Base-by-base conservation (phyloP, 2,113 vertebrate species). In the Nesoenas mayeri region DNA sequence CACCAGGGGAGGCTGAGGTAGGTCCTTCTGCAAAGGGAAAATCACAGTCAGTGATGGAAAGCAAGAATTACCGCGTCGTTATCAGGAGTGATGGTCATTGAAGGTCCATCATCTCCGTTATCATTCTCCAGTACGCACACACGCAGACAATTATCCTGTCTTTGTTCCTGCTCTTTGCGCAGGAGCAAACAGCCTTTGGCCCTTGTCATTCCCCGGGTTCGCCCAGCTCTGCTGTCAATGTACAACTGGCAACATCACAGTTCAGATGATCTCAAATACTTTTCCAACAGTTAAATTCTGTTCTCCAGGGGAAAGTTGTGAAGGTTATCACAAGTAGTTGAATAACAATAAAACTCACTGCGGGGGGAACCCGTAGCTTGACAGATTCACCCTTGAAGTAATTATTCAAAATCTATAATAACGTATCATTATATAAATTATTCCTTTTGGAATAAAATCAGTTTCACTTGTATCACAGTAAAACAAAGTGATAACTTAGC, bases 1-100 rank as follows among this genome's bases (percentile, higher is more conserved):
- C n/a, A 97, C 97, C 97, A 99, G 96, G 6, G 98, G 96, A 96
- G 98, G 97, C 95, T 98, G 98, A 97, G 98, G 98, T 91, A 98
- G 95, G 77, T 98, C 98, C 82, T 98, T 98, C 98, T 98, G 96
- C 54, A 96, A 95, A 86, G 4, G 25, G 69, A 89, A 82, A n/a
- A 73, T 32, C 13, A 31, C 12, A 19, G 58, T 92, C 88, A 95
- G 79, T 1, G 17, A 13, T 10, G 36, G 44, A 24, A 20, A 73
- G 34, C 58, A 89, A 34, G 19, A 92, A 77, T 50, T 61, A 6
- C 5, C 2, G 4, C 28, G 53, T 21, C 14, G 57, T 25, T 85
- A 69, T 36, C 50, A 5, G 3, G 58, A 38, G 40, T 2, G 56
- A 83, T 24, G 34, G 62, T 31, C 56, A 29, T 44, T 69, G 77